These are phyloP conservation scores for Pelobates fuscus DNA, from an alignment of 2,113 vertebrate genomes.

Conservation along the genomic window DNA sequence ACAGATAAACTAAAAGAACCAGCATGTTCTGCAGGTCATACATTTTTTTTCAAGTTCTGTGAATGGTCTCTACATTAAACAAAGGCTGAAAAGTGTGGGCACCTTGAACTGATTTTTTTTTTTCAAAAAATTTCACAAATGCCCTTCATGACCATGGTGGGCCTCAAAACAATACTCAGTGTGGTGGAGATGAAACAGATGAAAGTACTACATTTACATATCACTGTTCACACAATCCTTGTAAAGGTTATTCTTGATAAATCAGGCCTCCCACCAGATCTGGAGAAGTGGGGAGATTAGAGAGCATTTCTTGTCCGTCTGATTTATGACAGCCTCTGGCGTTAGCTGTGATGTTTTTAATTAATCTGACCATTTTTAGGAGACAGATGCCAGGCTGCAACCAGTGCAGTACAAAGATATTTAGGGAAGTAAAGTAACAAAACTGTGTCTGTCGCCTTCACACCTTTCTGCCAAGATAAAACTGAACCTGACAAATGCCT, in stretches of 20 bases:
- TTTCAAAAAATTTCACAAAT: background rate
- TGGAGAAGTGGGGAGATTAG: conserved; percentile 46
- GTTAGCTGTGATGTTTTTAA: conserved; percentile 35
- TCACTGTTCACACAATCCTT: conserved; percentile 32
- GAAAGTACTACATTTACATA: conserved; percentile 34
- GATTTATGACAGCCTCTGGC: conserved; percentile 48
- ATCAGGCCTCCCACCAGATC: background rate
- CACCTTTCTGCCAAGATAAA: conserved; percentile 3
- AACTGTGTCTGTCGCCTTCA: conserved; percentile 41
- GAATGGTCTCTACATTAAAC: background rate
- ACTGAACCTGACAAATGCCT: background rate
- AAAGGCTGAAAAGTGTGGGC: conserved; percentile 24
- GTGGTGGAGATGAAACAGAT: no score
- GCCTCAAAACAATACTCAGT: no score
- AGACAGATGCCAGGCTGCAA: conserved; percentile 33
- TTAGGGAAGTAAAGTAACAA: conserved; percentile 17
- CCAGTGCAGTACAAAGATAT: conserved; percentile 34
- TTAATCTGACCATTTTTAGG: conserved; percentile 55
- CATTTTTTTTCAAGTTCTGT: conserved; percentile 23
- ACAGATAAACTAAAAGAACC: conserved; percentile 33
- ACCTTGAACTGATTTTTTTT: conserved; percentile 17
- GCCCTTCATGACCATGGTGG: no score
- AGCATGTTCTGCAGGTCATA: conserved; percentile 42
- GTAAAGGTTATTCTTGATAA: conserved; percentile 13
- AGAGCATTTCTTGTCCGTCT: conserved; percentile 38